Conservation (phyloP, 2,113 vertebrate genomes). For the Vulpes vulpes region DNA sequence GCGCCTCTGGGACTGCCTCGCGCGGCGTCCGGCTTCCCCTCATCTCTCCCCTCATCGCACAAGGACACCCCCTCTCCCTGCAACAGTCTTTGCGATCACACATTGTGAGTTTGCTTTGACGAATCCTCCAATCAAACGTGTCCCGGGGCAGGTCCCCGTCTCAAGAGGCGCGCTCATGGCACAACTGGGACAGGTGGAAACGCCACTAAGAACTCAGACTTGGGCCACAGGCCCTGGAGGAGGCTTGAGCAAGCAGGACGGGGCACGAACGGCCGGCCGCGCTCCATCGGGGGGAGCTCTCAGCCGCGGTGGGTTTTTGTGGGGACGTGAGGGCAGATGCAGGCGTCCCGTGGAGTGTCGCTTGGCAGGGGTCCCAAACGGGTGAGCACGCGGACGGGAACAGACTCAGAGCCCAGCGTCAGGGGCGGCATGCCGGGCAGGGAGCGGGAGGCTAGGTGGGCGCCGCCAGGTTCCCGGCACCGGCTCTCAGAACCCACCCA, state of each 20-base stretch:
- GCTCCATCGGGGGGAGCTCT: too few relatives aligned
- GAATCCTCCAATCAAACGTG: fast-evolving
- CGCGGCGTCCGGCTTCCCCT: too few relatives aligned
- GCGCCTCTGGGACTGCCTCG: not conserved
- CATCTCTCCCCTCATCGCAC: not conserved
- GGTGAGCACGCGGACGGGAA: not conserved
- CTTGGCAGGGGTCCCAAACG: not conserved
- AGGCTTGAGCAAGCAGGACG: not conserved
- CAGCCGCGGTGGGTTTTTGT: not conserved
- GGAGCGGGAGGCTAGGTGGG: not conserved
- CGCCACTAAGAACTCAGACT: fast-evolving
- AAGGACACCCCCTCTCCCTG: not conserved
- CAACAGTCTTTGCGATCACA: too few relatives aligned
- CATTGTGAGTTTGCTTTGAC: not conserved
- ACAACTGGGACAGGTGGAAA: fast-evolving
- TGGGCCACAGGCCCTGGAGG: not conserved
- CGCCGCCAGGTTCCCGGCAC: fast-evolving
- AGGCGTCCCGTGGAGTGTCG: not conserved
- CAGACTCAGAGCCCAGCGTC: not conserved
- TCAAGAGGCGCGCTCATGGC: not conserved
- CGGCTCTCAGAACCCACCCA: not conserved
- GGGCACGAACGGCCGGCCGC: too few relatives aligned
- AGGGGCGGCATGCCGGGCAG: not conserved
- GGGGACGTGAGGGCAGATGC: not conserved
- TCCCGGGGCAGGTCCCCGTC: not conserved